These are phyloP conservation scores for Echeneis naucrates DNA, from an alignment of 2,797 vertebrate genomes.

Conservation along the genomic window DNA sequence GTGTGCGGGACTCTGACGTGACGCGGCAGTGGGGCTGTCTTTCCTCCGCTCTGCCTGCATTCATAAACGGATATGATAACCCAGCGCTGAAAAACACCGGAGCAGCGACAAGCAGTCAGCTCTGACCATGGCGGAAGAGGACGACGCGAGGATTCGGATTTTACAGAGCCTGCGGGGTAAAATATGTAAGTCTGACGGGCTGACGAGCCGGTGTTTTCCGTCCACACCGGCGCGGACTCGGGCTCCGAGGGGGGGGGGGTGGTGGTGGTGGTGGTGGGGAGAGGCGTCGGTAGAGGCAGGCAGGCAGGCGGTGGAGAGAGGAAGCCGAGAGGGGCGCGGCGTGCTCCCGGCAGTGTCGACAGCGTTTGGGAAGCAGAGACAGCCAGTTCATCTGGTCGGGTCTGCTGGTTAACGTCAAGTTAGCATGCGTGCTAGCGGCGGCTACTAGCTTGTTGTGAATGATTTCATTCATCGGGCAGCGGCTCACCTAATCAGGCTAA, in stretches of 20 bases:
- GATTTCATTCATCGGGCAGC: slow-evolving; percentile 58
- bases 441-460: slow-evolving; percentile 57
- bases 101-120: slow-evolving; percentile 74
- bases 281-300: slow-evolving; percentile 39
- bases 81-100: slow-evolving; percentile 80
- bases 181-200: slow-evolving; percentile 91
- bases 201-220: not conserved
- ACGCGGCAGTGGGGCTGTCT: slow-evolving; percentile 79
- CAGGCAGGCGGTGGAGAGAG: slow-evolving; percentile 54
- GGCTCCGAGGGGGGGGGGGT: no score
- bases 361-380: slow-evolving; percentile 51
- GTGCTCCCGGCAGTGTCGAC: slow-evolving; percentile 58
- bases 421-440: slow-evolving; percentile 73
- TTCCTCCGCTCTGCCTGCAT: slow-evolving; percentile 71
- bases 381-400: slow-evolving; percentile 57
- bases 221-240: no score
- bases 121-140: slow-evolving; percentile 90
- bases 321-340: slow-evolving; percentile 82
- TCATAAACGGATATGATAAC: slow-evolving; percentile 87
- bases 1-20: slow-evolving; percentile 68
- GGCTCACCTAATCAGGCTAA: not conserved
- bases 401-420: slow-evolving; percentile 53
- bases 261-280: no score
- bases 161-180: slow-evolving; percentile 96
- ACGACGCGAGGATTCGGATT: slow-evolving; percentile 90